Conservation (phyloP, 2,797 vertebrate genomes). For the Gymnoscopelus microlampas region DNA sequence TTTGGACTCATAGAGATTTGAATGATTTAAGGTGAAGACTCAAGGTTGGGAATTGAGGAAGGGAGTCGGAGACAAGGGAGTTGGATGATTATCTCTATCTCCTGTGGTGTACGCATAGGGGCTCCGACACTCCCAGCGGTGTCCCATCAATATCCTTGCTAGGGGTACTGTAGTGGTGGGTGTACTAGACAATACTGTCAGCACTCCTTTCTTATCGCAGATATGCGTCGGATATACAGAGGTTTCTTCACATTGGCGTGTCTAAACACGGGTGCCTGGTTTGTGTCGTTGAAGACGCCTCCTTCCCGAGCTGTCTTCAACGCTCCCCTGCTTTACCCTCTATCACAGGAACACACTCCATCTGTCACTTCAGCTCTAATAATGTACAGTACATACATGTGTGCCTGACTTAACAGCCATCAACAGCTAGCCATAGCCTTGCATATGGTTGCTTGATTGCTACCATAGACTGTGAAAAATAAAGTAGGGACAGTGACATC, state of each 20-base stretch:
- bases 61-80: slow-evolving; percentile 29
- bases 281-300: slow-evolving; percentile 32
- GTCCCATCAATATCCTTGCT: slow-evolving; percentile 45
- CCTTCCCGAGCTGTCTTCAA: not conserved
- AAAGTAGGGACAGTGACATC: too few species aligned
- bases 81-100: slow-evolving; percentile 56
- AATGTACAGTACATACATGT: too few species aligned
- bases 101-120: slow-evolving; percentile 43
- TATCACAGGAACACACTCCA: too few species aligned
- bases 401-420: too few species aligned
- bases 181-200: slow-evolving; percentile 33
- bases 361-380: too few species aligned
- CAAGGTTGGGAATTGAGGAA: slow-evolving; percentile 37
- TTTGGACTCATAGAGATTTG: slow-evolving; percentile 61
- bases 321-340: not conserved
- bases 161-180: slow-evolving; percentile 19
- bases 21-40: slow-evolving; percentile 73
- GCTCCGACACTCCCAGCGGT: slow-evolving; percentile 23
- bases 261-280: slow-evolving; percentile 19
- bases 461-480: too few species aligned
- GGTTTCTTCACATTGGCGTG: slow-evolving; percentile 19
- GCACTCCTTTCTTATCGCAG: slow-evolving; percentile 29
- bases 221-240: not conserved
- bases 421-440: too few species aligned
- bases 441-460: too few species aligned